Evolutionary conservation across 1,140 invertebrate genomes (phyloP), one percentile per base, ranked within the genome.

Genomic region (Procambarus clarkii): DNA sequence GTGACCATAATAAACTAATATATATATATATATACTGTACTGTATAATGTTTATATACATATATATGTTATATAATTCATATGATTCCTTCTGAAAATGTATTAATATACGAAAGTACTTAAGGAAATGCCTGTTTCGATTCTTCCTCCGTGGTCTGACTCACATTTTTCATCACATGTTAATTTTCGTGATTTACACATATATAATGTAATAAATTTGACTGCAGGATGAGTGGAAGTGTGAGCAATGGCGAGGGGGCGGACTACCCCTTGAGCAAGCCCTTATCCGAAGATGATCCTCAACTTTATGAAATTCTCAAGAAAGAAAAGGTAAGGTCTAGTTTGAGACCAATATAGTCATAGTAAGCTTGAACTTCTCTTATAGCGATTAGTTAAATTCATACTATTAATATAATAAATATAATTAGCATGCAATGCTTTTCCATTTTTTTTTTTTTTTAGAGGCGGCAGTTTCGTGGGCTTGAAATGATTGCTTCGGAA

Each of bases 401-500:
- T 60, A 60, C n/a, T 9, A 83, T 3, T 1, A 24, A 50, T 81
- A 46, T 48, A 46, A 7, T 54, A 24, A 50, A 15, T 18, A 34
- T 45, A 50, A 21, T 50, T 21, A 48, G 18, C 45, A 50, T 50
- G n/a, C 3, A n/a, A 81, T 8, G 46, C 9, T 21, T 45, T 81
- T 24, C 18, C 34, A 54, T 34, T 50, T 18, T 34, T n/a, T n/a
- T 2, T 69, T 24, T 46, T 18, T 44, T 8, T 58, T 91, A 93
- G 92, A 94, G 96, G 48, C 95, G 99, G 0, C 99, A 99, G 95
- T 94, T 95, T 46, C 95, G 95, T 93, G 98, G 99, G 2, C 95
- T 99, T 50, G 99, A 99, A 94, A 96, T 99, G 96, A 99, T 99
- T 94, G 98, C 98, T 69, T 98, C 98, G 87, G 98, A 99, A 95